Conservation (phyloP, 30 jellyfish, hydroid and myxozoan genomes). For the Hydractinia echinata region DNA sequence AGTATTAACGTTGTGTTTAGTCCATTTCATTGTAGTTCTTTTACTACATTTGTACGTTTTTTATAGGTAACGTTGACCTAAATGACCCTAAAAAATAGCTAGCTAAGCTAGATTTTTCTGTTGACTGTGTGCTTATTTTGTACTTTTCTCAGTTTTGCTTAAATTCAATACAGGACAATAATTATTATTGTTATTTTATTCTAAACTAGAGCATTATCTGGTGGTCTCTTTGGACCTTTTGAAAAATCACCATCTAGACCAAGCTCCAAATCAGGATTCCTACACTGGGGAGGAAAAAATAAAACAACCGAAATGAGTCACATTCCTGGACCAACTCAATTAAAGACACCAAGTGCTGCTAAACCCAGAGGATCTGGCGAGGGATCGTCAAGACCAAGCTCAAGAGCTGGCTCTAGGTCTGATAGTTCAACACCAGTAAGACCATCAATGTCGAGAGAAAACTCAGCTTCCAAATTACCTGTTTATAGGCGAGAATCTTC, state of each 20-base stretch:
- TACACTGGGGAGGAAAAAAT: slow-evolving; percentile 19
- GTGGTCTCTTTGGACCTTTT: slow-evolving; percentile 39
- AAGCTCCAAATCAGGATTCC: slow-evolving; percentile 9
- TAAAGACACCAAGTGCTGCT: slow-evolving; percentile 25
- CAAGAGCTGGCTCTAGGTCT: slow-evolving; percentile 5
- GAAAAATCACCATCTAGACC: slow-evolving; percentile 41
- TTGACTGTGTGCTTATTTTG: too few relatives aligned
- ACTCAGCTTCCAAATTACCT: slow-evolving; percentile 73
- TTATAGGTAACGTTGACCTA: too few relatives aligned
- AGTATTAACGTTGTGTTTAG: too few relatives aligned
- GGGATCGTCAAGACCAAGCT: slow-evolving; percentile 21
- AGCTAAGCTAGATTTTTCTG: too few relatives aligned
- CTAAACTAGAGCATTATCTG: slow-evolving; percentile 18
- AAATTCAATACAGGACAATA: too few relatives aligned
- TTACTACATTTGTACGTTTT: too few relatives aligned
- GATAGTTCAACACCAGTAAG: slow-evolving; percentile 15
- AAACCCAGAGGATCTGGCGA: slow-evolving; percentile 19
- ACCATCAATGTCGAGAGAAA: slow-evolving; percentile 47
- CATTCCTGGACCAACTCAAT: not conserved
- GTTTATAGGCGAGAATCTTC: slow-evolving; percentile 80
- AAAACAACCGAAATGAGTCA: slow-evolving; percentile 23
- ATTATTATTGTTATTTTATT: too few relatives aligned
- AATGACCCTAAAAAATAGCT: too few relatives aligned
- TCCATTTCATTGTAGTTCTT: too few relatives aligned
- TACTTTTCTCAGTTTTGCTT: too few relatives aligned